These are phyloP conservation scores for Calcarius ornatus DNA, from an alignment of 2,113 vertebrate genomes.

Conservation along the genomic window DNA sequence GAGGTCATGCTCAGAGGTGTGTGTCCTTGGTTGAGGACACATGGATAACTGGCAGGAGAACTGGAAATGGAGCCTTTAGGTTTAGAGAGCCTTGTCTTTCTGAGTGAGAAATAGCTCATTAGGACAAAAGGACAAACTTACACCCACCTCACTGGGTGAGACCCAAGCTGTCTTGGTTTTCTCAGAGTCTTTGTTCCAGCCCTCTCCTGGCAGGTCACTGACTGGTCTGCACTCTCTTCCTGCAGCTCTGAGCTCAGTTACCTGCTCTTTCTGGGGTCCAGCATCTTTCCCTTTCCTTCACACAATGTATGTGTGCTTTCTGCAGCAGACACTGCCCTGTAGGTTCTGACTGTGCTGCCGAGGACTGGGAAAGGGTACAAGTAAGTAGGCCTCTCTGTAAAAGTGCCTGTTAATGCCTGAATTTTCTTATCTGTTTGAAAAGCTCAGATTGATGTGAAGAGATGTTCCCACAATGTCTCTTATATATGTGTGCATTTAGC, in stretches of 20 bases:
- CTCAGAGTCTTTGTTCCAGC: not conserved
- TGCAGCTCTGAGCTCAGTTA: not conserved
- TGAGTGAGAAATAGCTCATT: not conserved
- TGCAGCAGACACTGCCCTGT: not conserved
- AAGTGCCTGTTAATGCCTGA: not conserved
- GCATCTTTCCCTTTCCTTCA: not conserved
- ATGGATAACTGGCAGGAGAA: not conserved
- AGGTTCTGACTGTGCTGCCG: not conserved
- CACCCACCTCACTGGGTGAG: not conserved
- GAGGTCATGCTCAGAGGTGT: not conserved
- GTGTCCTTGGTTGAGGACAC: not conserved
- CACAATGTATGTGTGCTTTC: not conserved
- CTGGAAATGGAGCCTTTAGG: not conserved
- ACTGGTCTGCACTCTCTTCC: not conserved
- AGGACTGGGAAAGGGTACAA: not conserved
- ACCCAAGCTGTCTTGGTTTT: not conserved
- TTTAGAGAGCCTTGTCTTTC: not conserved
- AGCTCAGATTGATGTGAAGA: not conserved
- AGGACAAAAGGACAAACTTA: not conserved
- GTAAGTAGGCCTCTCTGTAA: not conserved
- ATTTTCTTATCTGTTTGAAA: not conserved
- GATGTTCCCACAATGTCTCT: not conserved
- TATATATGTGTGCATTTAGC: rapidly evolving
- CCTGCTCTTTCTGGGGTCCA: not conserved
- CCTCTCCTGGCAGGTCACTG: not conserved